Percentiles rank a stretch among this genome's conserved stretches.
Evolutionary conservation across 1,140 invertebrate genomes (phyloP).

Genomic region (Drosophila kikkawai): DNA sequence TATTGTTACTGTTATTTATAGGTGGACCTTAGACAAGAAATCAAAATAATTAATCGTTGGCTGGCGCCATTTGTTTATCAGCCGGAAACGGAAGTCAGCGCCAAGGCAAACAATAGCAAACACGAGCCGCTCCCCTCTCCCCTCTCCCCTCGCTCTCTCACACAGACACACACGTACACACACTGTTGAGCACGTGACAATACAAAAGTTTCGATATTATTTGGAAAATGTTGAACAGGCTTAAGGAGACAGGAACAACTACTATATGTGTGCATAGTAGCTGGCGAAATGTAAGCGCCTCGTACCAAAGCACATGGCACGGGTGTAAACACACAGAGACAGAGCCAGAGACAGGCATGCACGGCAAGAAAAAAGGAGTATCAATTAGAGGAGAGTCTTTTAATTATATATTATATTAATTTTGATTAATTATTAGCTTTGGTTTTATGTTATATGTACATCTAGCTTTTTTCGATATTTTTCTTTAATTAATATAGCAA

Average conservation of each 20-base stretch:
- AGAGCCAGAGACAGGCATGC: background rate
- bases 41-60: conserved; percentile 78
- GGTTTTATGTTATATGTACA: too few relatives aligned
- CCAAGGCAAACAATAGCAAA: conserved; percentile 67
- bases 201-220: conserved; percentile 56
- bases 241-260: conserved; percentile 18
- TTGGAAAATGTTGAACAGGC: conserved; percentile 63
- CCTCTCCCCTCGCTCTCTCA: background rate
- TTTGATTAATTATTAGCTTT: too few relatives aligned
- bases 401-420: background rate
- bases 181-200: conserved; percentile 31
- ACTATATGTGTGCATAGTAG: conserved; percentile 7
- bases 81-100: conserved; percentile 76
- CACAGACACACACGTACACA: conserved; percentile 14
- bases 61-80: conserved; percentile 79
- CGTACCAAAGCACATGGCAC: conserved; percentile 60
- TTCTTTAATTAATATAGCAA: background rate
- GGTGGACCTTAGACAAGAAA: conserved; percentile 43
- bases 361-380: background rate
- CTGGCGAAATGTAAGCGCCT: conserved; percentile 57
- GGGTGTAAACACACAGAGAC: conserved; percentile 49
- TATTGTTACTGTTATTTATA: conserved; percentile 17
- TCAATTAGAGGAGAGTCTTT: rapidly evolving
- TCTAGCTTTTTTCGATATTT: too few relatives aligned
- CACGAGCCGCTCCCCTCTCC: conserved; percentile 13